Base-by-base conservation (phyloP, 2,888 invertebrate species). In the Eubasilissa splendida region DNA sequence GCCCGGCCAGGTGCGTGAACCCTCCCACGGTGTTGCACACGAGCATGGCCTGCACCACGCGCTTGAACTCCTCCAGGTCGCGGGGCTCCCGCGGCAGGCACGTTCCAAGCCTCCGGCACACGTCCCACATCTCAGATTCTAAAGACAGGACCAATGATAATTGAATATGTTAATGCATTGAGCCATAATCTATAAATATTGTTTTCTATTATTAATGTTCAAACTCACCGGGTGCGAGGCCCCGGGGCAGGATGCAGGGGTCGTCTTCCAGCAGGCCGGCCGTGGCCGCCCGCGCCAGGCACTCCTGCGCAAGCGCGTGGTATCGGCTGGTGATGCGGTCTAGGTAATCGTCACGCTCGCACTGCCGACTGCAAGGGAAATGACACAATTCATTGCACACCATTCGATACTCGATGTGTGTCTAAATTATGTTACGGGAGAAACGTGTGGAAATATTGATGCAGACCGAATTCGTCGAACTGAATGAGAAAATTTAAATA, bases 271-370 rank as follows among this genome's bases (percentile, higher is more conserved):
- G 56, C 4, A 78, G 60, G 31, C 78, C 78, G 4, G 60, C 31
- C 1, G 31, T n/a, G 3, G 56, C 42, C 22, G 80, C 80, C 22
- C 54, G n/a, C 4, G 11, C 71, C 71, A 80, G 59, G 42, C 59
- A 50, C 14, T 70, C 59, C 59, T 52, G 31, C 33, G 76, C 70
- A 2, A 59, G 56, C 54, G 53, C 42, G 12, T 70, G 56, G 14
- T 60, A 74, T n/a, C 68, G 65, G 31, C 11, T n/a, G 1, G 77
- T 56, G 58, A 76, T 58, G 1, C 73, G 52, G 42, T 77, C 74
- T 12, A 80, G 75, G 31, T 74, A 76, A n/a, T 80, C 80, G 33
- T 80, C 80, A 7, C 74, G 65, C 53, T 77, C 80, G 22, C 74
- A 77, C 14, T 74, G 77, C 54, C 68, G 80, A 14, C 80, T 80